A percentile compares a stretch with the other conserved stretches of the same genome.
Evolutionary conservation across 37 sponge, comb jelly and placozoan genomes (phyloP).

Genomic region (Diacarnus erythraeanus): DNA sequence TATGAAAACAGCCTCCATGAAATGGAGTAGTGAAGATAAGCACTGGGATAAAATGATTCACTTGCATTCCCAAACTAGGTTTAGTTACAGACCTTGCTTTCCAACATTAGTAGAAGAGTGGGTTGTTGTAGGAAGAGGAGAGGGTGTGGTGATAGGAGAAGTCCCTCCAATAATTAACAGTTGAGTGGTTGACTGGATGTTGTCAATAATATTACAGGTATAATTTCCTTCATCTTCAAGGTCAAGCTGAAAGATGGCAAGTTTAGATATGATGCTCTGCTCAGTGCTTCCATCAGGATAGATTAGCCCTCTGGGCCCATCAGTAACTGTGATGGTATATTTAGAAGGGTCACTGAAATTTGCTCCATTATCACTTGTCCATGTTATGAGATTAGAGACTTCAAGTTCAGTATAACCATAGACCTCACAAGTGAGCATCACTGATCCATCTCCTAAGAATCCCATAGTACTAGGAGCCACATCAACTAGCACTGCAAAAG

Average conservation of each 20-base stretch:
- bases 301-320: neutral
- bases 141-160: neutral
- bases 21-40: too few species aligned
- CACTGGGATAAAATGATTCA: neutral
- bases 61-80: neutral
- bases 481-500: neutral
- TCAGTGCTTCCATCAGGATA: neutral
- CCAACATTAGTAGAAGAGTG: neutral
- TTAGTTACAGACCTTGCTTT: neutral
- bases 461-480: neutral
- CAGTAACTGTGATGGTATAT: conserved; percentile 5
- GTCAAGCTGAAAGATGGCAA: conserved; percentile 9
- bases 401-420: conserved; percentile 17
- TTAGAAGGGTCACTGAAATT: neutral
- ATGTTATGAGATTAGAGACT: neutral
- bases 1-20: too few species aligned
- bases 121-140: neutral
- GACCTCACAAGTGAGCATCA: conserved; percentile 15
- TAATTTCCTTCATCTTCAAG: conserved; percentile 19
- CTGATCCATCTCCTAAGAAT: neutral
- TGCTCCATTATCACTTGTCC: neutral
- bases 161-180: neutral
- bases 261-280: neutral
- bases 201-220: conserved; percentile 9
- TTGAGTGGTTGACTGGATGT: neutral